phyloP scores from a whole-genome alignment of 2,113 vertebrate species.

The Rhinopomastus cyanomelas region DNA sequence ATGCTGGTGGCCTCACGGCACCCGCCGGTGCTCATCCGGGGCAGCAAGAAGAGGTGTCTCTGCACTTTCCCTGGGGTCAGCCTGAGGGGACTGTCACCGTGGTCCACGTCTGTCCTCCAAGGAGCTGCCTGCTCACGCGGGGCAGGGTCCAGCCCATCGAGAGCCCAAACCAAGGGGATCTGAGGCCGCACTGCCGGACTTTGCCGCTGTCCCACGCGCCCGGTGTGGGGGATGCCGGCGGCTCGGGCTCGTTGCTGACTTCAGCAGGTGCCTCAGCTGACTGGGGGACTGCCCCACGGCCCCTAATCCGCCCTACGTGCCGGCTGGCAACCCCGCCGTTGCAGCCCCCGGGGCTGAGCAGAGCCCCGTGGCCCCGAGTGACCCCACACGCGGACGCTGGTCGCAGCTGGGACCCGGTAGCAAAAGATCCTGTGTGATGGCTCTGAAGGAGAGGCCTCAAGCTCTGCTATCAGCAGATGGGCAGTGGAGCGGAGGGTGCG shows the following conservation, averaged over 20 bases:
- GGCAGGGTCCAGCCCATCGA: background rate
- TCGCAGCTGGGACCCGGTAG: background rate
- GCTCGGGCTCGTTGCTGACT: slow-evolving; percentile 11
- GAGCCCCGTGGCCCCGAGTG: fast-evolving
- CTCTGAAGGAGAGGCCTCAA: slow-evolving; percentile 34
- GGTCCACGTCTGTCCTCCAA: background rate
- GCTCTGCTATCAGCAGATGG: slow-evolving; percentile 2
- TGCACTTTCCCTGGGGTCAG: fast-evolving
- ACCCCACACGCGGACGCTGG: fast-evolving
- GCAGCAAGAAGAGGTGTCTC: background rate
- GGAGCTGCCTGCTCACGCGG: background rate
- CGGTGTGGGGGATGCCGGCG: background rate
- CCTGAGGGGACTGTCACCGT: fast-evolving
- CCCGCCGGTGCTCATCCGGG: background rate
- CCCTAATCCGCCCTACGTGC: background rate
- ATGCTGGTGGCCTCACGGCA: background rate
- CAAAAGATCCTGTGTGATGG: background rate
- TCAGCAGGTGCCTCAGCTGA: background rate
- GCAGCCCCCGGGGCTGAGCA: background rate
- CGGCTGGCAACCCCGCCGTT: background rate
- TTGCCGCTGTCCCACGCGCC: background rate
- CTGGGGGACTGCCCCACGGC: background rate
- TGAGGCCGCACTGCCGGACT: background rate
- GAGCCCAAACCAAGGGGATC: background rate
- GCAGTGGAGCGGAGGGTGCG: background rate